Base-by-base conservation (phyloP, 2,797 vertebrate genomes). In the Micropoecilia bifurca region DNA sequence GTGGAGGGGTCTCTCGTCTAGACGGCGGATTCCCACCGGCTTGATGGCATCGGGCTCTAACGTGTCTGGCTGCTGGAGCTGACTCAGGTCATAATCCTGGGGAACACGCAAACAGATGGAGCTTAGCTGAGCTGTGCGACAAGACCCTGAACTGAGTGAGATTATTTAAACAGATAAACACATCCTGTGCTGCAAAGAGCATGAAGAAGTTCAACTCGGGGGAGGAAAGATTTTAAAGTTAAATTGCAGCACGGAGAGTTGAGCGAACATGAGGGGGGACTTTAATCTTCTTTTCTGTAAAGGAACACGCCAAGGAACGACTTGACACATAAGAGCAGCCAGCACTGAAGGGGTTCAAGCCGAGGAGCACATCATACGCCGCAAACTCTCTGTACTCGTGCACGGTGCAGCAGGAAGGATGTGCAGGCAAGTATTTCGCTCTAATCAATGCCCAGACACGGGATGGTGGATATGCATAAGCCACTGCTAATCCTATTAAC, bases 11-110 rank as follows among this genome's bases (percentile, higher is more conserved):
- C 98, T 96, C 95, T 99, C 98, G 85, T 99, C 98, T 89, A 99
- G 93, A 79, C 98, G 95, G 30, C 98, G 96, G 96, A 99, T 97
- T 85, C 97, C 98, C 74, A 98, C 97, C 7, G 97, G 97, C 95
- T 98, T 99, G 94, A 98, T 97, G 93, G 96, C 92, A 83, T 99
- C 97, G 3, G 97, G 97, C 92, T 99, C 97, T 90, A 99, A 92
- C 0, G 98, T 98, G 90, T 99, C 98, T 45, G 98, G 97, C 93
- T 99, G 98, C 92, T 99, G 98, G 80, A 99, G 97, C 93, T 99
- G 98, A 95, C 98, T 99, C 95, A 99, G 96, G 93, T 99, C 98
- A 66, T 99, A 99, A 95, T 99, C 98, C 98, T 99, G 89, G 30
- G 39, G 77, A 77, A 75, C 71, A 78, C 61, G 59, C 1, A 79